Conservation (phyloP, 2,113 vertebrate genomes). For the Siniperca knerii region DNA sequence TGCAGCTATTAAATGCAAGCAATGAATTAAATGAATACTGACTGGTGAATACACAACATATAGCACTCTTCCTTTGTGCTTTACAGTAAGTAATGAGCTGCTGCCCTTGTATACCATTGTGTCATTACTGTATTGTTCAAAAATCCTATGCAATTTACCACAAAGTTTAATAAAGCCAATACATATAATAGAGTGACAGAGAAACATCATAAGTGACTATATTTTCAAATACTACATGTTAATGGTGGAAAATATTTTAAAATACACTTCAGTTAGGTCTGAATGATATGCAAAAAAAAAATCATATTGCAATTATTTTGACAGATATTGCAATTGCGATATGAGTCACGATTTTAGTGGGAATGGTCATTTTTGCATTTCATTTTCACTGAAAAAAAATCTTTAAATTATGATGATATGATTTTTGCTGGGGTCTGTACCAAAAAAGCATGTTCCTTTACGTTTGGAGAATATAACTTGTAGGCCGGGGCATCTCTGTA, state of each 20-base stretch:
- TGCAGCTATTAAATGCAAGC: constrained; percentile 5
- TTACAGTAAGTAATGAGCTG: background rate
- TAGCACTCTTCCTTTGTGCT: background rate
- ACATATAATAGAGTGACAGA: background rate
- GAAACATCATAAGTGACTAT: background rate
- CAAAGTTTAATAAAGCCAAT: background rate
- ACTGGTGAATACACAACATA: constrained; percentile 8
- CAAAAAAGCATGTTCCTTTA: too few species aligned
- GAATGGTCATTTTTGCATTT: too few species aligned
- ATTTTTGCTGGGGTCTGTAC: too few species aligned
- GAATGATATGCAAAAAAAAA: too few species aligned
- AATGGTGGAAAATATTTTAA: background rate
- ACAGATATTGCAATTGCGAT: too few species aligned
- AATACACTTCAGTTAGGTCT: background rate
- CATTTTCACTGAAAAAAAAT: too few species aligned
- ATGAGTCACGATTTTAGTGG: too few species aligned
- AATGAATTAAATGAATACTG: constrained; percentile 21
- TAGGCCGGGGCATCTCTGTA: too few species aligned
- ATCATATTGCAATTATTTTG: too few species aligned
- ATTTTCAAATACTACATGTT: background rate
- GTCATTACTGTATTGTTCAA: background rate
- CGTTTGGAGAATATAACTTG: too few species aligned
- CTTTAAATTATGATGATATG: too few species aligned
- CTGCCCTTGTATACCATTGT: background rate
- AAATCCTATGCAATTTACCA: background rate